phyloP scores from a whole-genome alignment of 2,113 vertebrate species.

The Neotragus pygmaeus region DNA sequence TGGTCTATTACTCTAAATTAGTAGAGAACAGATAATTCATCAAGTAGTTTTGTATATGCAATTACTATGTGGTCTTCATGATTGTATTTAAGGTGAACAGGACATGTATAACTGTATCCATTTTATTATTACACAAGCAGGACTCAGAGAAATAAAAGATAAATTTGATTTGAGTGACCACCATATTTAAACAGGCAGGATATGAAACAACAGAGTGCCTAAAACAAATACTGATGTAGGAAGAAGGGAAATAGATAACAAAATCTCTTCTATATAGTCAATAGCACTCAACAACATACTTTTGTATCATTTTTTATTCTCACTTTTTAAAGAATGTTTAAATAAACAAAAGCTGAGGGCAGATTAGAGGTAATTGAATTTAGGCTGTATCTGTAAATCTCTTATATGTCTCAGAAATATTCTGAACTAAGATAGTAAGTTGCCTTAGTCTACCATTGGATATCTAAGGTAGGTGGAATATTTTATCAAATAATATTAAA shows the following conservation, averaged over 20 bases:
- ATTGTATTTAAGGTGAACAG: neutral
- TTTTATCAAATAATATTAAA: neutral
- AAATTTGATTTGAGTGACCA: neutral
- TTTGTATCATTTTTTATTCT: neutral
- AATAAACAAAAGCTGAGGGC: neutral
- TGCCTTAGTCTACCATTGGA: neutral
- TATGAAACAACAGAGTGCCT: neutral
- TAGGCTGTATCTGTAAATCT: neutral
- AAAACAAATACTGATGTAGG: neutral
- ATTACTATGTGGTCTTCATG: neutral
- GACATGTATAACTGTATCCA: neutral
- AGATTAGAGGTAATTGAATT: neutral
- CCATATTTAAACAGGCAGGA: neutral
- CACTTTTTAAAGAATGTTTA: neutral
- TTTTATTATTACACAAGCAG: neutral
- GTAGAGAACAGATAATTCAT: neutral
- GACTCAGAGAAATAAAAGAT: neutral
- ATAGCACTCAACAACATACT: neutral
- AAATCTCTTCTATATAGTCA: neutral
- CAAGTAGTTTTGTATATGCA: neutral
- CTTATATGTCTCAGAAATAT: neutral
- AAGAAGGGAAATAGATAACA: neutral
- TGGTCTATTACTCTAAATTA: neutral
- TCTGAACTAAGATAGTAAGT: neutral
- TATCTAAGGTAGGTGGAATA: neutral